phyloP scores from a whole-genome alignment of 2,113 vertebrate genomes.

The Cricetomys ansorgei region DNA sequence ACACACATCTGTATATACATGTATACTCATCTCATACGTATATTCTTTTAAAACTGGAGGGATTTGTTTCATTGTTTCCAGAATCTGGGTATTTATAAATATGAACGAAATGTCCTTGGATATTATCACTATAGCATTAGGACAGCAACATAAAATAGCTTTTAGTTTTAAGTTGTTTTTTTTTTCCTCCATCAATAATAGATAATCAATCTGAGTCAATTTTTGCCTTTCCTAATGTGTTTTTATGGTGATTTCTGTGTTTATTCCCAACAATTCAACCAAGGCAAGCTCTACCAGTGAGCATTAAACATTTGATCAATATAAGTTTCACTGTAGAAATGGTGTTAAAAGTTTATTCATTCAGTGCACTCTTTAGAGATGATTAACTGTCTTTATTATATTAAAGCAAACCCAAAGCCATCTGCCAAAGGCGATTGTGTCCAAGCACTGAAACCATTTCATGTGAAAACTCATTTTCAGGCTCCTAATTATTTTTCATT shows the following conservation, averaged over 20 bases:
- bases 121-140: background rate
- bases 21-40: background rate
- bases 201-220: conserved; percentile 41
- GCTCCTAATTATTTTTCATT: conserved; percentile 99
- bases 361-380: conserved; percentile 93
- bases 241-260: conserved; percentile 47
- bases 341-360: conserved; percentile 92
- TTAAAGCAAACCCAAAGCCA: conserved; percentile 95
- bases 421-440: conserved; percentile 98
- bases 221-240: conserved; percentile 62
- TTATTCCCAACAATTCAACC: conserved; percentile 68
- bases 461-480: conserved; percentile 99
- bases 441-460: conserved; percentile 97
- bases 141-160: background rate
- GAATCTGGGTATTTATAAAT: conserved; percentile 19
- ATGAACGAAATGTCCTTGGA: background rate
- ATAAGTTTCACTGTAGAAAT: conserved; percentile 87
- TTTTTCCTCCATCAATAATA: conserved; percentile 51
- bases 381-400: conserved; percentile 96
- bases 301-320: conserved; percentile 87
- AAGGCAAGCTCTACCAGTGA: conserved; percentile 72
- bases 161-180: background rate
- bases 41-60: background rate
- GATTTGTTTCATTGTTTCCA: background rate
- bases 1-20: background rate